Conservation (phyloP, 2,797 vertebrate species). For the Xiphophorus birchmanni region DNA sequence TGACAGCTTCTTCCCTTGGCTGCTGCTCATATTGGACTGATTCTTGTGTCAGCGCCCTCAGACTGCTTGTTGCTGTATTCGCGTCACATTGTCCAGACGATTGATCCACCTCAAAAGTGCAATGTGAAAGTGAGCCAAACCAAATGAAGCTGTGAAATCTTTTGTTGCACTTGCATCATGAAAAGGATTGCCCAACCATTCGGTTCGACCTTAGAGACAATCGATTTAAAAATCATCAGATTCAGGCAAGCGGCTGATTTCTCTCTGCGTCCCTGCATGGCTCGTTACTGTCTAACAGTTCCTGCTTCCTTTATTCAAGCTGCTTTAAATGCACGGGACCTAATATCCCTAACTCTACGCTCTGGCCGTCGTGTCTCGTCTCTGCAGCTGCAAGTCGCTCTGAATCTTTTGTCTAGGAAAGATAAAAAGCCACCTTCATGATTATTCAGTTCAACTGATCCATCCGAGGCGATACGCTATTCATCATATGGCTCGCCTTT, state of each 20-base stretch:
- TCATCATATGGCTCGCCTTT: constrained; percentile 52
- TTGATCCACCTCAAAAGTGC: background rate
- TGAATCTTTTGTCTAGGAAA: constrained; percentile 61
- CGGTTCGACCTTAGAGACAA: background rate
- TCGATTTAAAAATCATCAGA: background rate
- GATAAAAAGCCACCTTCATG: constrained; percentile 61
- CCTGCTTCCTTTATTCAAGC: constrained; percentile 1
- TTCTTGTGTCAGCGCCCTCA: background rate
- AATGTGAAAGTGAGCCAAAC: background rate
- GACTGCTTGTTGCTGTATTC: no score
- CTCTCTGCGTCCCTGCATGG: background rate
- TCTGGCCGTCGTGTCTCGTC: constrained; percentile 29
- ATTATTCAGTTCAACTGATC: constrained; percentile 51
- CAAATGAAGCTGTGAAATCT: background rate
- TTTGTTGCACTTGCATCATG: background rate
- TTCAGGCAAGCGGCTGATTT: background rate
- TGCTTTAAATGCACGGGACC: constrained; percentile 12
- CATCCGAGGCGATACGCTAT: constrained; percentile 33
- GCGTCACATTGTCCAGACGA: background rate
- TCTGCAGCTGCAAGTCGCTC: constrained; percentile 62
- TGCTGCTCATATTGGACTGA: background rate
- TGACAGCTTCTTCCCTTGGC: background rate
- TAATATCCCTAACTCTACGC: constrained; percentile 28
- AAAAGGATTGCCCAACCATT: no score
- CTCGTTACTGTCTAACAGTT: background rate